phyloP scores from a whole-genome alignment of 1,140 invertebrate species.

The Cylas formicarius region DNA sequence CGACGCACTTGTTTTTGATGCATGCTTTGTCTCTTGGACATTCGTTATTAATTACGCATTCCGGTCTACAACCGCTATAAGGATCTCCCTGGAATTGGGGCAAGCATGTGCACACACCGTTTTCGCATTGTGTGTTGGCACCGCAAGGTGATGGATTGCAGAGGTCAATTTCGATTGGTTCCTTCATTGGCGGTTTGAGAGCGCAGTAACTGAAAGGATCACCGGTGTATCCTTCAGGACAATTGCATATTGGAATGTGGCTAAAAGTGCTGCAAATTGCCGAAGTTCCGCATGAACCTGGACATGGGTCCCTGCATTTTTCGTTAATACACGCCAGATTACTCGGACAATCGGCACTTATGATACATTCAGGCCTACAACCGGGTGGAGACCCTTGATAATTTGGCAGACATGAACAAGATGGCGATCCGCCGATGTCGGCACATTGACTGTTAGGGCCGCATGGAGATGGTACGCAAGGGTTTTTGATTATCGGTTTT shows the following conservation, averaged over 20 bases:
- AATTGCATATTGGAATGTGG: constrained; percentile 56
- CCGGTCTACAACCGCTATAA: constrained; percentile 63
- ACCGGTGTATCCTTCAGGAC: constrained; percentile 54
- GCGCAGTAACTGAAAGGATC: constrained; percentile 58
- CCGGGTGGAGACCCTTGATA: constrained; percentile 49
- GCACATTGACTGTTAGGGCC: constrained; percentile 63
- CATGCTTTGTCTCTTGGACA: constrained; percentile 55
- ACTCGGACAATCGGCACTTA: constrained; percentile 63
- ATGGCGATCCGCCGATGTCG: constrained; percentile 51
- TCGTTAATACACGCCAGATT: constrained; percentile 52
- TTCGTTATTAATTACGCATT: constrained; percentile 63
- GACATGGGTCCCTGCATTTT: constrained; percentile 60
- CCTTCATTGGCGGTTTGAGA: constrained; percentile 41
- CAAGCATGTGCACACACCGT: constrained; percentile 62
- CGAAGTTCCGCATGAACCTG: constrained; percentile 56
- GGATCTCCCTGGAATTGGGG: constrained; percentile 64
- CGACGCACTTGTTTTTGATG: constrained; percentile 56
- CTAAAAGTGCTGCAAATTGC: constrained; percentile 54
- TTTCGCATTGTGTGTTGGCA: constrained; percentile 51
- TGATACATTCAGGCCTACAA: constrained; percentile 61
- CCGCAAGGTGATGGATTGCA: constrained; percentile 62
- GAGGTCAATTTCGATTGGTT: constrained; percentile 42
- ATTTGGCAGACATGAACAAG: constrained; percentile 53
- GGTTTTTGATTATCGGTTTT: constrained; percentile 45
- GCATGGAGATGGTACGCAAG: constrained; percentile 68